These are phyloP conservation scores for Tachina fera DNA, from an alignment of 2,888 invertebrate genomes.

Conservation along the genomic window DNA sequence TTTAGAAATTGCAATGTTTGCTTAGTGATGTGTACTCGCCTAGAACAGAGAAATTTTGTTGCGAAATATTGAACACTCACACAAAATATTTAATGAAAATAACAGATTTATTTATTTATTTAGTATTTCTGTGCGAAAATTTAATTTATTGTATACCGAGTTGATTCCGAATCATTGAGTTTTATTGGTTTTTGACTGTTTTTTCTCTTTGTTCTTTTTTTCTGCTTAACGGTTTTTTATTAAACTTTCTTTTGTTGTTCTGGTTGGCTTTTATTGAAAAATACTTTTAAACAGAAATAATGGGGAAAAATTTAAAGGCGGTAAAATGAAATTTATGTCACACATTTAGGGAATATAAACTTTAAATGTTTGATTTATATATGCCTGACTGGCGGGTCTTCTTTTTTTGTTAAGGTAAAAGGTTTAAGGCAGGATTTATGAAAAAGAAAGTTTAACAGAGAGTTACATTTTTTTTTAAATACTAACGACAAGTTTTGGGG, in stretches of 20 bases:
- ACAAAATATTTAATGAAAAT: constrained; percentile 19
- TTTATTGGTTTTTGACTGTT: constrained; percentile 44
- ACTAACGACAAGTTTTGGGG: no score
- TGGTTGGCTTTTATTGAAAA: not conserved
- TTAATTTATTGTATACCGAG: constrained; percentile 17
- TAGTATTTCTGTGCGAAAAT: constrained; percentile 29
- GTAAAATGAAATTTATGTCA: not conserved
- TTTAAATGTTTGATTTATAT: not conserved
- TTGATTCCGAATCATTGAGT: constrained; percentile 55
- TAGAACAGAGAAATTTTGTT: constrained; percentile 81
- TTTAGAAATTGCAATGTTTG: constrained; percentile 92
- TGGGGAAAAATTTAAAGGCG: not conserved
- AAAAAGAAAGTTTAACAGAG: not conserved
- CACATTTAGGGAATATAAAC: not conserved
- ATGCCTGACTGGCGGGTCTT: not conserved
- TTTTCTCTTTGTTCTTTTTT: constrained; percentile 3
- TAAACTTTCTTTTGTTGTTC: not conserved
- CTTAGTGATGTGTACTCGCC: constrained; percentile 94
- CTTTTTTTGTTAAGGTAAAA: not conserved
- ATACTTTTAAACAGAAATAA: not conserved
- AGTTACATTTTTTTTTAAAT: no score
- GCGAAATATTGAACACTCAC: not conserved
- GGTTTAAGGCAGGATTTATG: no score
- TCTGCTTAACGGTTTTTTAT: not conserved
- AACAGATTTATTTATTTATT: constrained; percentile 26